Evolutionary conservation across 37 sponge, comb jelly and placozoan genomes (phyloP).

Genomic region (Hexactinellida sp.): DNA sequence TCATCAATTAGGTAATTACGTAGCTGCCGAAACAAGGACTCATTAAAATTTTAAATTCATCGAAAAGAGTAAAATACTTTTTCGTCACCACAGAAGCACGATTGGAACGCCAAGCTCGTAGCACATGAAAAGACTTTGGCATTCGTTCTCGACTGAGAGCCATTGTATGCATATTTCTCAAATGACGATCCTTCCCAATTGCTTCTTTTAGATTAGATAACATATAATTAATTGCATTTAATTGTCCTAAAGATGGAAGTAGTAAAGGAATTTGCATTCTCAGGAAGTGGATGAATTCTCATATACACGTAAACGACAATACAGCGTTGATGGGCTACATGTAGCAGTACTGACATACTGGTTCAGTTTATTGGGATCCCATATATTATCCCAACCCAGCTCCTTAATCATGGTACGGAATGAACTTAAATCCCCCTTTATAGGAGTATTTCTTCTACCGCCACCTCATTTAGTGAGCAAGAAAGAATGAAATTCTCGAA

Average conservation of each 20-base stretch:
- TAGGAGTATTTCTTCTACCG: background rate
- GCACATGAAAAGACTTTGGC: background rate
- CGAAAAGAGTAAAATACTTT: background rate
- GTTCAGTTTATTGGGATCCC: background rate
- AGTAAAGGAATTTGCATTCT: background rate
- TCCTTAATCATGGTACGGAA: background rate
- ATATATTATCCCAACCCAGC: background rate
- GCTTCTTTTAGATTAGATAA: background rate
- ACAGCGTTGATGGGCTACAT: background rate
- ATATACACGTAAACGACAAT: background rate
- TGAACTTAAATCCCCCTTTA: background rate
- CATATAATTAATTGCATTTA: background rate
- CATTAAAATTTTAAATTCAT: background rate
- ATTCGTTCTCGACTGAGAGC: background rate
- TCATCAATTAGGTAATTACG: background rate
- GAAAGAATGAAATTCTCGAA: background rate
- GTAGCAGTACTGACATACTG: background rate
- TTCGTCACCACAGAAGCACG: background rate
- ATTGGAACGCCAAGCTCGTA: background rate
- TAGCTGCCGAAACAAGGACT: background rate
- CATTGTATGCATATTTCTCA: background rate
- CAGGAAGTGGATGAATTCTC: background rate
- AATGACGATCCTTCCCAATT: background rate
- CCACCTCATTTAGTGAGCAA: background rate
- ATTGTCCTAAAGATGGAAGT: background rate